These are phyloP conservation scores for Apotomis capreana DNA, from an alignment of 2,888 invertebrate species.

Conservation along the genomic window DNA sequence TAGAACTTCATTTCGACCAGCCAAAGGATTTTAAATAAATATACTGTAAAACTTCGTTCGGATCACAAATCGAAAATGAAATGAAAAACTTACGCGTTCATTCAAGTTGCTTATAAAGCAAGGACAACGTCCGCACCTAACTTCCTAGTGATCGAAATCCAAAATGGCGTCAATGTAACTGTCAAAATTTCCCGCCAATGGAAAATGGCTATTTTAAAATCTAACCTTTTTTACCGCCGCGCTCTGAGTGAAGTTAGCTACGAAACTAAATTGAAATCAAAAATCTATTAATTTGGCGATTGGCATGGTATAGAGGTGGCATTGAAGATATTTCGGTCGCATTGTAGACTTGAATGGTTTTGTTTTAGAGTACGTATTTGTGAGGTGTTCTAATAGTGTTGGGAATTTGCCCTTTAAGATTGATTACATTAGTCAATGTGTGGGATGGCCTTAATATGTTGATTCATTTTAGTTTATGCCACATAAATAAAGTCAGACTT, in stretches of 20 bases:
- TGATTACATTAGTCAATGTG: constrained; percentile 16
- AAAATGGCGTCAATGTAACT: constrained; percentile 25
- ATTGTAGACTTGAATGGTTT: background rate
- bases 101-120: constrained; percentile 32
- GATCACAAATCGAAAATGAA: constrained; percentile 52
- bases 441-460: background rate
- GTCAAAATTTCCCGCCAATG: constrained; percentile 27
- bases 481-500: background rate
- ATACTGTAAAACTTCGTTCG: constrained; percentile 50
- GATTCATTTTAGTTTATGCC: background rate
- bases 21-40: constrained; percentile 46
- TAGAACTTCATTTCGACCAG: constrained; percentile 69
- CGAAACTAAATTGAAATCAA: constrained; percentile 31
- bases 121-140: constrained; percentile 29
- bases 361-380: constrained; percentile 2
- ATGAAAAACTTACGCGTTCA: constrained; percentile 42
- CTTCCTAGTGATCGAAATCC: constrained; percentile 14
- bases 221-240: constrained; percentile 6
- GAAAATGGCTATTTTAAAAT: background rate
- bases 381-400: background rate
- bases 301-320: constrained; percentile 32
- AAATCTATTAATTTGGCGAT: constrained; percentile 29
- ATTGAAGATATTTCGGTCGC: constrained; percentile 26
- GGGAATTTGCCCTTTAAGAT: constrained; percentile 7
- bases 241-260: constrained; percentile 24